These are phyloP conservation scores for Delphinus delphis DNA, from an alignment of 2,113 vertebrate species.

Conservation along the genomic window DNA sequence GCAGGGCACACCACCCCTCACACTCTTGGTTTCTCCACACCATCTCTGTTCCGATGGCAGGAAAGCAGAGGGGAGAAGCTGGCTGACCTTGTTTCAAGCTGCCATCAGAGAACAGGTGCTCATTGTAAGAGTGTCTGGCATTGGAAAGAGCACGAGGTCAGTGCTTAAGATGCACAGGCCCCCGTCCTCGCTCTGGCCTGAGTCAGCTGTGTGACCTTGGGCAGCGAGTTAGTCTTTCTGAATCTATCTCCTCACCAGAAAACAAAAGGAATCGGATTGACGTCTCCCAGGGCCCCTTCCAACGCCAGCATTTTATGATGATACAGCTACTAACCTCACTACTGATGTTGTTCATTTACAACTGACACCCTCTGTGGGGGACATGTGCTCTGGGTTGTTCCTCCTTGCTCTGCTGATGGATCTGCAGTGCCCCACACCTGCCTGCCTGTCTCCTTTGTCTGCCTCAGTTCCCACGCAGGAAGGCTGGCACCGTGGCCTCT, in stretches of 20 bases:
- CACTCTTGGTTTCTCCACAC: not conserved
- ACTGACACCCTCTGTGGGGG: not conserved
- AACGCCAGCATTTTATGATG: not conserved
- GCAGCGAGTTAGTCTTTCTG: not conserved
- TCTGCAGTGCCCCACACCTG: not conserved
- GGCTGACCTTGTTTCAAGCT: not conserved
- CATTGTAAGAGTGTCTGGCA: not conserved
- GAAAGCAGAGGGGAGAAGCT: not conserved
- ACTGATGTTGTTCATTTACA: not conserved
- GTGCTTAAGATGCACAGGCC: fast-evolving
- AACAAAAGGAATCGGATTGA: not conserved
- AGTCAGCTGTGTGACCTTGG: not conserved
- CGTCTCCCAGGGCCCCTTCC: not conserved
- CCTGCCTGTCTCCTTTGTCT: not conserved
- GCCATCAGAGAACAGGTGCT: not conserved
- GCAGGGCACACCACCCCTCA: not conserved
- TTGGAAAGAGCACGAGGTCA: not conserved
- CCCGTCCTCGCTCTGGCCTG: fast-evolving
- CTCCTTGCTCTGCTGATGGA: not conserved
- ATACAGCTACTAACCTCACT: not conserved
- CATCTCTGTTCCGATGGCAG: not conserved
- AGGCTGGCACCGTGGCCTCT: not conserved
- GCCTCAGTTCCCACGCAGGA: not conserved
- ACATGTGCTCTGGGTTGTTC: not conserved
- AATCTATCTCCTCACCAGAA: not conserved